Evolutionary conservation across 2,113 vertebrate species (phyloP).

Genomic region (Ploceus nigricollis): DNA sequence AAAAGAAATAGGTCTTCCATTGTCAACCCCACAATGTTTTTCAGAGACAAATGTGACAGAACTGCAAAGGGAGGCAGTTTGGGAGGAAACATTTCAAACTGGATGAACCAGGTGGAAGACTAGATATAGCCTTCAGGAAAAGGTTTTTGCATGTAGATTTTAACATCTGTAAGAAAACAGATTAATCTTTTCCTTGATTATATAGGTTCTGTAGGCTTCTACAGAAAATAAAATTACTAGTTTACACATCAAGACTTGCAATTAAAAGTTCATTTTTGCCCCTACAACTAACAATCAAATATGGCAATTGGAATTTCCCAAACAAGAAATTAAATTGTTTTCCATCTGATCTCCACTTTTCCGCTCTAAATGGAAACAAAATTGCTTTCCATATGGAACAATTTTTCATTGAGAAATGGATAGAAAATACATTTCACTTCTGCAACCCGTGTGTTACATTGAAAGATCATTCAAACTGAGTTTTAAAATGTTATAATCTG

Average conservation of each 20-base stretch:
- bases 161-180: not conserved
- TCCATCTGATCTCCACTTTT: not conserved
- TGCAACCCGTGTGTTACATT: not conserved
- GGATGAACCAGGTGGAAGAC: not conserved
- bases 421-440: not conserved
- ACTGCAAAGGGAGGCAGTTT: not conserved
- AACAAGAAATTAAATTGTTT: not conserved
- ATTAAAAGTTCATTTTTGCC: not conserved
- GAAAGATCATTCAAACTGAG: not conserved
- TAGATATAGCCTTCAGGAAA: not conserved
- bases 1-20: not conserved
- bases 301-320: not conserved
- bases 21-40: not conserved
- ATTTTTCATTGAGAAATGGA: not conserved
- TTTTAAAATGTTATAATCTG: not conserved
- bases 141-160: slow-evolving; percentile 4
- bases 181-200: not conserved
- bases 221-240: not conserved
- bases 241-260: not conserved
- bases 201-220: not conserved
- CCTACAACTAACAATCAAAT: not conserved
- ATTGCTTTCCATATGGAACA: not conserved
- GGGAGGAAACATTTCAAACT: not conserved
- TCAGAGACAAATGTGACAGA: not conserved
- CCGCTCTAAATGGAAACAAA: not conserved